phyloP scores from a whole-genome alignment of 2,113 vertebrate species.

The Oncorhynchus tshawytscha region DNA sequence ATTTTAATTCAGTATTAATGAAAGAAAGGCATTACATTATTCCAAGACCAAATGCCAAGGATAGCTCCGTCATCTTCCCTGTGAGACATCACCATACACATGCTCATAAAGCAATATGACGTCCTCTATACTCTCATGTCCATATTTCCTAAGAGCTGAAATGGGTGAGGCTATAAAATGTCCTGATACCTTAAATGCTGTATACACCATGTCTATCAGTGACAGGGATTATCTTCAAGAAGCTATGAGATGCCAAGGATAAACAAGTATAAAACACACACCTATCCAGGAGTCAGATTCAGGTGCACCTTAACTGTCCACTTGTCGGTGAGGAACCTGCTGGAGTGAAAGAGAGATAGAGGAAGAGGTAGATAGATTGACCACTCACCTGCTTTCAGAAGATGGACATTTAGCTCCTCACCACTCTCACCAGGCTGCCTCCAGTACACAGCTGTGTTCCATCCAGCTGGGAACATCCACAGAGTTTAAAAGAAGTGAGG shows the following conservation, averaged over 20 bases:
- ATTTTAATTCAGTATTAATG: background rate
- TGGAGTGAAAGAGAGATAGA: background rate
- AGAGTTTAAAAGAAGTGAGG: constrained; percentile 41
- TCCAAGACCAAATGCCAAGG: background rate
- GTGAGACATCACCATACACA: background rate
- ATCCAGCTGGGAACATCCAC: constrained; percentile 70
- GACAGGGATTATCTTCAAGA: background rate
- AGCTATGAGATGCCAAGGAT: background rate
- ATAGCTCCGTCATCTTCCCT: background rate
- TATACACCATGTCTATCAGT: no score
- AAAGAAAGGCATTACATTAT: background rate
- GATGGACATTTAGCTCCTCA: constrained; percentile 67
- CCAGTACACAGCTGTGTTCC: constrained; percentile 51
- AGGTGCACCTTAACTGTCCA: constrained; percentile 4
- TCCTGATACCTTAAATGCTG: no score
- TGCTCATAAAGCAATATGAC: background rate
- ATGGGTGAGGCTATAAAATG: background rate
- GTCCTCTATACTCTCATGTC: background rate
- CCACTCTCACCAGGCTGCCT: constrained; percentile 66
- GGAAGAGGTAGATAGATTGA: constrained; percentile 2
- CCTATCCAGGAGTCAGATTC: background rate
- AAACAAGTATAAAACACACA: background rate
- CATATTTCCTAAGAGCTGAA: background rate
- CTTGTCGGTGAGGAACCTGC: background rate
- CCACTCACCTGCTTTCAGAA: constrained; percentile 72